These are phyloP conservation scores for Lycia hirtaria DNA, from an alignment of 2,888 invertebrate genomes.

Conservation along the genomic window DNA sequence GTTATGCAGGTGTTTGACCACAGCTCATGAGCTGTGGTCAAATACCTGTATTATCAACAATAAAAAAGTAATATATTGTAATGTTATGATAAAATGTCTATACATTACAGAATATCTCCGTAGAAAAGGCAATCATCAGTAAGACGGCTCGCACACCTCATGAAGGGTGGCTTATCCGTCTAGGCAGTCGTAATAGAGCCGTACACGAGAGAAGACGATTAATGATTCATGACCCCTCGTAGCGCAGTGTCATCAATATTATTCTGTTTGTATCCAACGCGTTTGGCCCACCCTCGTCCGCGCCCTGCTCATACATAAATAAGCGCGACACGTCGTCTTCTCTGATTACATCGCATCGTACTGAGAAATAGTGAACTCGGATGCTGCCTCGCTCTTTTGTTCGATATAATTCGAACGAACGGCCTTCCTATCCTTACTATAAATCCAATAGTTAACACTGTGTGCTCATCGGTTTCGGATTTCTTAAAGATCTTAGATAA, in stretches of 20 bases:
- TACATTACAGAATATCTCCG: constrained; percentile 32
- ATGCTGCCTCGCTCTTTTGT: constrained; percentile 82
- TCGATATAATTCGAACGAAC: constrained; percentile 77
- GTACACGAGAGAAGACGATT: constrained; percentile 83
- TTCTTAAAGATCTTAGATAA: constrained; percentile 82
- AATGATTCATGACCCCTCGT: constrained; percentile 86
- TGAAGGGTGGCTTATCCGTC: constrained; percentile 80
- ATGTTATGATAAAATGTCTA: too few species aligned
- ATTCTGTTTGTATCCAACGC: constrained; percentile 84
- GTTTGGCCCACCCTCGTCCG: constrained; percentile 82
- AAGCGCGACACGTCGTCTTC: constrained; percentile 85
- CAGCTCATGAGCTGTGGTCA: too few species aligned
- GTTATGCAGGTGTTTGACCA: too few species aligned
- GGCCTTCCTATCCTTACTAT: constrained; percentile 47
- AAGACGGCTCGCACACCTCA: constrained; percentile 60
- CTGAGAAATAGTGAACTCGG: constrained; percentile 84
- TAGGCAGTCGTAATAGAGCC: constrained; percentile 83
- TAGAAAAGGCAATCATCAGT: constrained; percentile 54
- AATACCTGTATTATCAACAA: too few species aligned
- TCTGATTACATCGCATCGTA: constrained; percentile 85
- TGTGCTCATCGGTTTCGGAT: constrained; percentile 82
- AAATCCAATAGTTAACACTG: constrained; percentile 73
- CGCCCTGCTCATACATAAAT: constrained; percentile 85
- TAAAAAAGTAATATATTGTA: too few species aligned
- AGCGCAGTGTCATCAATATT: constrained; percentile 85